Conservation (phyloP, 23 tunicate genomes). For the Oikopleura dioica region DNA sequence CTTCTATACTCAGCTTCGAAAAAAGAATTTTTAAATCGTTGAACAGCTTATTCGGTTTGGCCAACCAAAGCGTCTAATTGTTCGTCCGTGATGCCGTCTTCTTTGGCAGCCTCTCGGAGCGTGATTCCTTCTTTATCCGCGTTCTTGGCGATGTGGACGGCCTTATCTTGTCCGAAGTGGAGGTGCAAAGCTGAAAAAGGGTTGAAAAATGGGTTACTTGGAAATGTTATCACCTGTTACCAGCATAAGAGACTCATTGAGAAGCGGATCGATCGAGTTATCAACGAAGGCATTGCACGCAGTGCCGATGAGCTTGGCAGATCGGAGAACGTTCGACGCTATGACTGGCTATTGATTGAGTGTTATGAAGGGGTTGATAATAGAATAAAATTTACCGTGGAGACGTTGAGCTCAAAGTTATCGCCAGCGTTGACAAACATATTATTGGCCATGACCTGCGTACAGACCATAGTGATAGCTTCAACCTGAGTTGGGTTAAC, state of each 20-base stretch:
- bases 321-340: conserved; percentile 8
- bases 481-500: conserved; percentile 98
- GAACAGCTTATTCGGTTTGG: too few relatives aligned
- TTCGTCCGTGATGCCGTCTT: conserved; percentile 42
- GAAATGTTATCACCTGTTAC: conserved; percentile 22
- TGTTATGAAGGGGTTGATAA: not conserved
- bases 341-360: not conserved
- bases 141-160: conserved; percentile 86
- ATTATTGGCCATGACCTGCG: conserved; percentile 92
- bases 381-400: conserved; percentile 17
- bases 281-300: conserved; percentile 73
- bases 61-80: conserved; percentile 83
- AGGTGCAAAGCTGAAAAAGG: conserved; percentile 32
- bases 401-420: conserved; percentile 79
- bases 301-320: conserved; percentile 71
- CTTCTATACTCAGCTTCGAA: too few relatives aligned
- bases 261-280: conserved; percentile 36
- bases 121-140: conserved; percentile 73
- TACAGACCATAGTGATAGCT: conserved; percentile 87
- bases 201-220: not conserved
- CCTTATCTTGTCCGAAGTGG: conserved; percentile 87
- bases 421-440: conserved; percentile 73
- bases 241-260: conserved; percentile 78
- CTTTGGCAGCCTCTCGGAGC: conserved; percentile 47
- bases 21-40: too few relatives aligned